These are phyloP conservation scores for Myotis davidii DNA, from an alignment of 2,113 vertebrate genomes.

Conservation along the genomic window DNA sequence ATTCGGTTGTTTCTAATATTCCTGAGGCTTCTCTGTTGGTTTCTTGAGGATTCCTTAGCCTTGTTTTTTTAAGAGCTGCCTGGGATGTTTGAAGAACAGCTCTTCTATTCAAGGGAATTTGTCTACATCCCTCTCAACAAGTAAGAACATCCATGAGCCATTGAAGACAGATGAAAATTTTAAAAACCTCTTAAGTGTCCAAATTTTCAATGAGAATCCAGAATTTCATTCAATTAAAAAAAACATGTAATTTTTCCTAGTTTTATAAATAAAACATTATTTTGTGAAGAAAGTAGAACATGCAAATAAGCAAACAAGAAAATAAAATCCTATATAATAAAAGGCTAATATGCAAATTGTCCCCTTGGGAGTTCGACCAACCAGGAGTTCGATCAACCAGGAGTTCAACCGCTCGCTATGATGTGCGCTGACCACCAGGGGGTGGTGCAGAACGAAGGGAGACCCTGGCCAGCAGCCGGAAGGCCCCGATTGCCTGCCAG, in stretches of 20 bases:
- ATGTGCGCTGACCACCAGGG: no score
- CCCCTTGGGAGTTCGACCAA: no score
- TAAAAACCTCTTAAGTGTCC: neutral
- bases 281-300: slow-evolving; percentile 18
- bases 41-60: neutral
- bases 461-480: no score
- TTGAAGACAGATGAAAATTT: neutral
- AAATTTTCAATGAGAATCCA: slow-evolving; percentile 22
- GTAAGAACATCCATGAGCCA: neutral
- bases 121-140: neutral
- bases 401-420: no score
- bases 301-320: slow-evolving; percentile 21
- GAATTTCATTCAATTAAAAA: slow-evolving; percentile 21
- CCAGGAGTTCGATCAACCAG: no score
- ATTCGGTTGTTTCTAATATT: slow-evolving; percentile 33
- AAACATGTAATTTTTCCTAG: neutral
- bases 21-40: neutral
- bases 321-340: neutral
- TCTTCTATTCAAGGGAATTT: neutral
- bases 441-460: no score
- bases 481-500: no score
- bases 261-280: slow-evolving; percentile 7
- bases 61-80: neutral
- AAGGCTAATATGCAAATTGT: no score
- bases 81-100: neutral